A percentile compares a stretch with the other conserved stretches of the same genome.
Evolutionary conservation across 1,140 invertebrate species (phyloP).

Genomic region (Drosophila ironensis): DNA sequence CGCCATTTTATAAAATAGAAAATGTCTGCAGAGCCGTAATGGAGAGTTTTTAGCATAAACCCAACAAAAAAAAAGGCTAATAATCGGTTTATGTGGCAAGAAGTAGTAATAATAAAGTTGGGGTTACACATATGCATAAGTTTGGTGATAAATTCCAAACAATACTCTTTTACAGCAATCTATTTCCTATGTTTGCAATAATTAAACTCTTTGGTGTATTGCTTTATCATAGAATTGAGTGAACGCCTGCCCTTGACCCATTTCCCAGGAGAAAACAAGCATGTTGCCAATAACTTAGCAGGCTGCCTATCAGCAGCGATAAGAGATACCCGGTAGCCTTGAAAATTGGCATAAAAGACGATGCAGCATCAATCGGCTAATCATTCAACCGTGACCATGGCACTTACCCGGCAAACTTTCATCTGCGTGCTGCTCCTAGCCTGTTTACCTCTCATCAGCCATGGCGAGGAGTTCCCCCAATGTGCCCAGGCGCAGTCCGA

Average conservation of each 20-base stretch:
- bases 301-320: slow-evolving; percentile 38
- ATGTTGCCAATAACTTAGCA: slow-evolving; percentile 15
- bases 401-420: neutral
- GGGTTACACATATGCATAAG: no score
- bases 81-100: no score
- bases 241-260: slow-evolving; percentile 54
- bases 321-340: slow-evolving; percentile 25
- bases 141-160: no score
- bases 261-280: slow-evolving; percentile 22
- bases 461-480: slow-evolving; percentile 40
- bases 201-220: no score
- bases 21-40: no score
- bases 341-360: slow-evolving; percentile 46
- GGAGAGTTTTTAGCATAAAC: no score
- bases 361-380: neutral
- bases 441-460: neutral
- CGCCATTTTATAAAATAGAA: no score
- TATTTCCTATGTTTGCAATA: no score
- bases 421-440: slow-evolving; percentile 33
- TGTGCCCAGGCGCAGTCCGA: slow-evolving; percentile 36
- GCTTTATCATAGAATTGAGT: slow-evolving; percentile 4
- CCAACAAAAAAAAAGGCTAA: no score
- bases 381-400: slow-evolving; percentile 20
- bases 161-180: no score
- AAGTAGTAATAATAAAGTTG: no score